Conservation (phyloP, 1,140 invertebrate species). For the Lasaia peninsularis region DNA sequence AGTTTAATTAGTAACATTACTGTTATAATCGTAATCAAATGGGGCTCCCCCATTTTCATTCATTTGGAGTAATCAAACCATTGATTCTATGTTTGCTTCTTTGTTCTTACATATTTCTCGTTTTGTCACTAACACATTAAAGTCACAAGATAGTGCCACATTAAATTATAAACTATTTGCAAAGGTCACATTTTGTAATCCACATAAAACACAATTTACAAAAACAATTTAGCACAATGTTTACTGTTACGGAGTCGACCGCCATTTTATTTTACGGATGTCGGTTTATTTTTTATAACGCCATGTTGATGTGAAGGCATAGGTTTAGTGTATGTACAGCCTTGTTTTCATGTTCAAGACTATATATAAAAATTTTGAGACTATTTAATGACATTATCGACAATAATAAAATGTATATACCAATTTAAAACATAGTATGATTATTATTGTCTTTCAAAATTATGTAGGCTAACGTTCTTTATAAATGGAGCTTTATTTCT, state of each 20-base stretch:
- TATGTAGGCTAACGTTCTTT: too few species aligned
- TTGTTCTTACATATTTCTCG: slow-evolving; percentile 65
- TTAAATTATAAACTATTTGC: slow-evolving; percentile 22
- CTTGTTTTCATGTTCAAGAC: neutral
- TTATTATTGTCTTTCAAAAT: too few species aligned
- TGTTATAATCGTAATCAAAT: slow-evolving; percentile 57
- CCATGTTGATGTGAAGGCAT: too few species aligned
- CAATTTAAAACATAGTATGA: too few species aligned
- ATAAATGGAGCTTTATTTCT: too few species aligned
- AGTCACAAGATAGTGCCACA: slow-evolving; percentile 26
- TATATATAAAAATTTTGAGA: too few species aligned
- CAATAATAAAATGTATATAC: too few species aligned
- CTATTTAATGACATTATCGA: too few species aligned
- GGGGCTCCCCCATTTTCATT: slow-evolving; percentile 69
- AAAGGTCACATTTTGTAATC: slow-evolving; percentile 43
- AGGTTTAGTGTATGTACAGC: neutral
- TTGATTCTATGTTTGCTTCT: slow-evolving; percentile 48
- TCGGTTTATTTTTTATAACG: neutral
- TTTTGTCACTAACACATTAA: slow-evolving; percentile 26
- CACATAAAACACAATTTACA: slow-evolving; percentile 29
- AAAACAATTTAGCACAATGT: slow-evolving; percentile 58
- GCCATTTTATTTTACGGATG: slow-evolving; percentile 59
- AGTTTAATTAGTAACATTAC: slow-evolving; percentile 50
- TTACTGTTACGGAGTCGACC: slow-evolving; percentile 47
- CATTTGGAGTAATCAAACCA: slow-evolving; percentile 57